Base-by-base conservation (phyloP, 2,113 vertebrate species). In the Laterallus jamaicensis region DNA sequence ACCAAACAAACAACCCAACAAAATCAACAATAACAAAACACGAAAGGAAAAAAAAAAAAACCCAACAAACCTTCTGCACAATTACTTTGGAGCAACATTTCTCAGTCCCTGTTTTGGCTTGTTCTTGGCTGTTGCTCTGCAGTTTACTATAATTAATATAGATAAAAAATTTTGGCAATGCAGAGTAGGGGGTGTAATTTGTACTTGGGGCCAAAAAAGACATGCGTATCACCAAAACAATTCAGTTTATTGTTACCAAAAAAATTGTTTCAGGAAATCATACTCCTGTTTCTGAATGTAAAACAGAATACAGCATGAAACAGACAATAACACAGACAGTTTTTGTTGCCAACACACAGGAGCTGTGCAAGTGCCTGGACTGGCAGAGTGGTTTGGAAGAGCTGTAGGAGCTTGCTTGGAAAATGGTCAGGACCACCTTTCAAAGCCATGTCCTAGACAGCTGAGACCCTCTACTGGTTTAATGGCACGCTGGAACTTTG, bases 191-290 rank as follows among this genome's bases (percentile, higher is more conserved):
- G 44, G 6, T 47, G 55, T 80, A 66, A 73, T 91, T 82, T 80
- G 70, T 67, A 63, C 50, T 73, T 2, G 2, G 81, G 37, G 60
- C 66, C 83, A 96, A 89, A 55, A 82, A 24, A 40, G 75, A 82
- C 55, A 42, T 7, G 39, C 1, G 0, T 77, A 59, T 70, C 67
- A 93, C 88, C 81, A 93, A 84, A 93, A 94, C 56, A 85, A 92
- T 12, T 37, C 77, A 52, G 49, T 37, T 77, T 81, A 75, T 90
- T 93, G 70, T 89, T 67, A 92, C 47, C 29, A 90, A 91, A 91
- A 88, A 86, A 80, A 77, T 39, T 73, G 55, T 89, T 96, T 91
- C 91, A 66, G 92, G 93, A 96, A 92, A 82, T 94, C n/a, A 19
- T 40, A 26, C 11, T 85, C 55, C 22, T 82, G 62, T 58, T 22